Evolutionary conservation across 2,797 vertebrate genomes (phyloP).

Genomic region (Prunella strophiata): DNA sequence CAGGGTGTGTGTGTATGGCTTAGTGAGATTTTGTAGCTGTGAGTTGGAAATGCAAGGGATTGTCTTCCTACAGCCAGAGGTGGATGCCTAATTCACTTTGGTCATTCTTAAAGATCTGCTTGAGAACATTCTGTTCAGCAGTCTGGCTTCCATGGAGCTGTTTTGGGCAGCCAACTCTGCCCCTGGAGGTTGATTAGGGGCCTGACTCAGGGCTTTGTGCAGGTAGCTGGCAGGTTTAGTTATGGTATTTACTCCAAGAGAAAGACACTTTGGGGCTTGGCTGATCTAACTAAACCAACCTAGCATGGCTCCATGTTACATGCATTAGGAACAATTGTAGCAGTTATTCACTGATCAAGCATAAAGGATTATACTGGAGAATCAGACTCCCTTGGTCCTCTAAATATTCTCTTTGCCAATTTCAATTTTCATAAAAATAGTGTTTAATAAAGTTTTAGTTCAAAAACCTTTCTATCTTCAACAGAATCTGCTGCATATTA

Average conservation of each 20-base stretch:
- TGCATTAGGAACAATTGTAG: neutral
- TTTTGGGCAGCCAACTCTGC: neutral
- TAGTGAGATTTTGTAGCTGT: neutral
- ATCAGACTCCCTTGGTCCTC: neutral
- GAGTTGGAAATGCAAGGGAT: neutral
- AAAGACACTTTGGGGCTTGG: neutral
- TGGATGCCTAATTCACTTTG: neutral
- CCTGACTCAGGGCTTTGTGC: neutral
- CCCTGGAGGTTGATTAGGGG: neutral
- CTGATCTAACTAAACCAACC: neutral
- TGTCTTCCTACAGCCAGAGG: neutral
- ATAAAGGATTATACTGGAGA: neutral
- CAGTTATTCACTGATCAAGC: neutral
- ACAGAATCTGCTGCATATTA: neutral
- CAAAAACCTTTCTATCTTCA: neutral
- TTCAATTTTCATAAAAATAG: neutral
- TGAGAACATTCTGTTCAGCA: neutral
- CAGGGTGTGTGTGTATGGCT: neutral
- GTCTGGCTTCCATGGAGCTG: neutral
- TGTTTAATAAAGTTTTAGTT: neutral
- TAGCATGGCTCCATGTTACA: neutral
- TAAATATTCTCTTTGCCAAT: neutral
- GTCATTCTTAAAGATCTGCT: neutral
- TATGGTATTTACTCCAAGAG: neutral
- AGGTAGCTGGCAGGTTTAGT: neutral